A percentile compares a stretch with the other conserved stretches of the same genome.
phyloP scores from a whole-genome alignment of 2,113 vertebrate species.

The Halcyon senegalensis region DNA sequence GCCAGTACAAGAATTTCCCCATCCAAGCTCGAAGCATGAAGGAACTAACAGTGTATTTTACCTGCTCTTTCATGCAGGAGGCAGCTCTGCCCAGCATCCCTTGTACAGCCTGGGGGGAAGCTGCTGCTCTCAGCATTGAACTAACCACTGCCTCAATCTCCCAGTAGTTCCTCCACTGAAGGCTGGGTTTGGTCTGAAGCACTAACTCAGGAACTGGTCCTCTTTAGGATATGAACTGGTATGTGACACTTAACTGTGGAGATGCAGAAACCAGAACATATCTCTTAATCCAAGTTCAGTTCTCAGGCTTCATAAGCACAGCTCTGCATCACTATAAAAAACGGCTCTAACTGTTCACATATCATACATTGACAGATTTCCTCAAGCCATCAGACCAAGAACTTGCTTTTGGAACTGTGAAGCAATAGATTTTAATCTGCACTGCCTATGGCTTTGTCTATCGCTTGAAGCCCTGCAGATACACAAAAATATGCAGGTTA shows the following conservation, averaged over 20 bases:
- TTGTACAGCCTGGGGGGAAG: accelerated
- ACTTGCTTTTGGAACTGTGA: not conserved
- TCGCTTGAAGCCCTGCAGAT: not conserved
- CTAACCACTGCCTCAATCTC: not conserved
- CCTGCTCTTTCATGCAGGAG: not conserved
- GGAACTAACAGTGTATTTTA: not conserved
- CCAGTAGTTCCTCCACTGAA: not conserved
- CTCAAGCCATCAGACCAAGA: not conserved
- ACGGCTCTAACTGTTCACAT: not conserved
- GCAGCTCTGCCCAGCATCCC: not conserved
- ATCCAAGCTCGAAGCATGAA: not conserved
- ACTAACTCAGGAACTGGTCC: not conserved
- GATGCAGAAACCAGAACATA: not conserved
- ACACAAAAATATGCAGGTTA: not conserved
- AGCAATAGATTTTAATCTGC: not conserved
- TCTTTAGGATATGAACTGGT: not conserved
- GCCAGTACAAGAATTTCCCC: not conserved
- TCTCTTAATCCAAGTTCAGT: not conserved
- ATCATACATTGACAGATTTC: not conserved
- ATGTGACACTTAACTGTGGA: accelerated
- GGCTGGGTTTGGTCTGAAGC: not conserved
- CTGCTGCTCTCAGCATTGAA: not conserved
- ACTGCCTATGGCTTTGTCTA: not conserved
- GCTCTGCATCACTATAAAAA: not conserved
- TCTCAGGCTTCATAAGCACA: not conserved